phyloP scores from a whole-genome alignment of 2,113 vertebrate genomes.

The Perca fluviatilis region DNA sequence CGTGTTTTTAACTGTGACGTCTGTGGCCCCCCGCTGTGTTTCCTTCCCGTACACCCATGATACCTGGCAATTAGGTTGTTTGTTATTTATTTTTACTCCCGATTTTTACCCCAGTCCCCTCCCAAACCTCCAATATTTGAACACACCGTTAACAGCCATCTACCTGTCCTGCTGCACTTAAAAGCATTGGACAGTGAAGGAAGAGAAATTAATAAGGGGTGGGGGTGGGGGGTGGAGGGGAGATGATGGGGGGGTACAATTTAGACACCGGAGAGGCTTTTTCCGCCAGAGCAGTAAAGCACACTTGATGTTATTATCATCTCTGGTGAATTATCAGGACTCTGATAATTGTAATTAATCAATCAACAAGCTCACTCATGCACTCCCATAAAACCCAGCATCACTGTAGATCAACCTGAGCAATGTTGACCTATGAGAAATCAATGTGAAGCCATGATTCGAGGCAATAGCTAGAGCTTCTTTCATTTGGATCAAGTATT shows the following conservation, averaged over 20 bases:
- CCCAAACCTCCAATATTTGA: constrained; percentile 65
- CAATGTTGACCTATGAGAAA: constrained; percentile 72
- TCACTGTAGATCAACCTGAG: constrained; percentile 69
- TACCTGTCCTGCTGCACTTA: constrained; percentile 79
- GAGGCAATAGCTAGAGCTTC: constrained; percentile 13
- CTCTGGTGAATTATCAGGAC: constrained; percentile 79
- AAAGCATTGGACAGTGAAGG: constrained; percentile 79
- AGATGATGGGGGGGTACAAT: constrained; percentile 44
- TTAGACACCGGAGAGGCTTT: constrained; percentile 75
- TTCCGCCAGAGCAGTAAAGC: constrained; percentile 82
- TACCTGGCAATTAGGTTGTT: constrained; percentile 82
- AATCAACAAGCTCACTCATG: constrained; percentile 78
- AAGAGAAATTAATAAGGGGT: constrained; percentile 72
- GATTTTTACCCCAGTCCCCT: constrained; percentile 49
- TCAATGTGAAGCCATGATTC: constrained; percentile 48
- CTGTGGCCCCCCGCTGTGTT: constrained; percentile 59
- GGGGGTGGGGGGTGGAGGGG: constrained; percentile 16
- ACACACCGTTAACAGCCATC: constrained; percentile 62
- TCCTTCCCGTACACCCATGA: constrained; percentile 61
- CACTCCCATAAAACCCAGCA: constrained; percentile 66
- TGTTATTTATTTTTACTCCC: constrained; percentile 72
- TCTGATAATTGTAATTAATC: constrained; percentile 86
- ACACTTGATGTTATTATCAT: constrained; percentile 82
- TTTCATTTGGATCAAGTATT: constrained; percentile 50
- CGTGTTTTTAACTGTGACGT: constrained; percentile 74